phyloP scores from a whole-genome alignment of 2,113 vertebrate genomes.

The Hippocampus mohnikei region DNA sequence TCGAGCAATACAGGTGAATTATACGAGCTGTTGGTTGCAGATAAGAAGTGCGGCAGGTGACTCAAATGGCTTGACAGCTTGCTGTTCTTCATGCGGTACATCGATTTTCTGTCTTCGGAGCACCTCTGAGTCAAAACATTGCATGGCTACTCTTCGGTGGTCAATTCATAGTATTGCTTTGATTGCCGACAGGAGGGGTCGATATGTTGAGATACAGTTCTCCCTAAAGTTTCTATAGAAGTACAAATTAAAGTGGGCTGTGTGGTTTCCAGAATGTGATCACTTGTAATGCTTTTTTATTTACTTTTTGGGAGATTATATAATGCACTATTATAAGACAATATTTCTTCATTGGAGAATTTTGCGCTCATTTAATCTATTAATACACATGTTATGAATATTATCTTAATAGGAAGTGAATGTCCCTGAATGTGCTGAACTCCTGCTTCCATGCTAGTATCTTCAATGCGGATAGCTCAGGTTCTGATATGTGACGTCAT shows the following conservation, averaged over 20 bases:
- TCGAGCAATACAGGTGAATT: constrained; percentile 30
- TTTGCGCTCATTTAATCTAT: background rate
- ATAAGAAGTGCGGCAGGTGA: constrained; percentile 35
- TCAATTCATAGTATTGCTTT: constrained; percentile 21
- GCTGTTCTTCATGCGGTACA: constrained; percentile 34
- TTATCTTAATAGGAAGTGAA: too few species aligned
- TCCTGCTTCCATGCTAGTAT: too few species aligned
- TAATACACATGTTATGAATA: background rate
- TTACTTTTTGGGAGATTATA: too few species aligned
- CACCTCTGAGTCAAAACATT: constrained; percentile 29
- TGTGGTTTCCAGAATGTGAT: background rate
- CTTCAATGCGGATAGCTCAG: too few species aligned
- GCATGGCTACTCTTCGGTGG: constrained; percentile 15
- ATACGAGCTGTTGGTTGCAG: constrained; percentile 40
- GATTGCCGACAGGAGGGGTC: background rate
- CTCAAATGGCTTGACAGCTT: constrained; percentile 44
- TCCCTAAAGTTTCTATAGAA: background rate
- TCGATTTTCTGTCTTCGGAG: constrained; percentile 41
- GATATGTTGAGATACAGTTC: background rate
- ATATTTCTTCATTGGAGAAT: background rate
- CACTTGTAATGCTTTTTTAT: background rate
- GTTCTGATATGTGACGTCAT: too few species aligned
- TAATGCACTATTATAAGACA: too few species aligned
- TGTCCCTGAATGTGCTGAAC: too few species aligned
- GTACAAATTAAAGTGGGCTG: background rate